Evolutionary conservation across 1,140 invertebrate species (phyloP).

Genomic region (Tribolium madens): DNA sequence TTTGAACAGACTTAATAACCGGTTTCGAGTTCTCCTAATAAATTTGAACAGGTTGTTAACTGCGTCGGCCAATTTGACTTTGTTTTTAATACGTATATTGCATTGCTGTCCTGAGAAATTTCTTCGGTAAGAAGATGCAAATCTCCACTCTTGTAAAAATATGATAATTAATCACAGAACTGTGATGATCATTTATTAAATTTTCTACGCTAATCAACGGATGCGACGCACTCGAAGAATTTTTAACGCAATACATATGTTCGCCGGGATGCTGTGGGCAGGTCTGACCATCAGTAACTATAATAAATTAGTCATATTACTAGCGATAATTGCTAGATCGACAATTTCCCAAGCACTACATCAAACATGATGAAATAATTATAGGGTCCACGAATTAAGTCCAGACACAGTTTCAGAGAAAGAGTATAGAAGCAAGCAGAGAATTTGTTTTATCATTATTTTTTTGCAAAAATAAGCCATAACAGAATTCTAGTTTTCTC

Average conservation of each 20-base stretch:
- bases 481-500: too few relatives aligned
- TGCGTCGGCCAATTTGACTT: conserved; percentile 51
- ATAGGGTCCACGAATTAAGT: not conserved
- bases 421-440: too few relatives aligned
- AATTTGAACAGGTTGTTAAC: conserved; percentile 56
- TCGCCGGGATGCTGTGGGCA: not conserved
- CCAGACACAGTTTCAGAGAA: not conserved
- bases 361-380: conserved; percentile 26
- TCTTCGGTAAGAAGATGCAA: conserved; percentile 35
- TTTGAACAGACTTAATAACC: conserved; percentile 55
- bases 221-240: conserved; percentile 19
- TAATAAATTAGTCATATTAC: conserved; percentile 23
- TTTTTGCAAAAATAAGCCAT: too few relatives aligned
- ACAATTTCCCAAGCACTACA: conserved; percentile 12
- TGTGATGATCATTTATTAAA: not conserved
- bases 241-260: conserved; percentile 18
- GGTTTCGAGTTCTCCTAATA: conserved; percentile 57
- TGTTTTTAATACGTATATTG: conserved; percentile 49
- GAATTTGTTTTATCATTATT: too few relatives aligned
- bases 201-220: conserved; percentile 12
- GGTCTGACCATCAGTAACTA: conserved; percentile 6
- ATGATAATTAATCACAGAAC: conserved; percentile 9
- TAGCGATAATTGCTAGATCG: conserved; percentile 25
- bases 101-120: conserved; percentile 13
- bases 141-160: not conserved